These are phyloP conservation scores for Enteromius fasciolatus DNA, from an alignment of 2,797 vertebrate genomes.

Conservation along the genomic window DNA sequence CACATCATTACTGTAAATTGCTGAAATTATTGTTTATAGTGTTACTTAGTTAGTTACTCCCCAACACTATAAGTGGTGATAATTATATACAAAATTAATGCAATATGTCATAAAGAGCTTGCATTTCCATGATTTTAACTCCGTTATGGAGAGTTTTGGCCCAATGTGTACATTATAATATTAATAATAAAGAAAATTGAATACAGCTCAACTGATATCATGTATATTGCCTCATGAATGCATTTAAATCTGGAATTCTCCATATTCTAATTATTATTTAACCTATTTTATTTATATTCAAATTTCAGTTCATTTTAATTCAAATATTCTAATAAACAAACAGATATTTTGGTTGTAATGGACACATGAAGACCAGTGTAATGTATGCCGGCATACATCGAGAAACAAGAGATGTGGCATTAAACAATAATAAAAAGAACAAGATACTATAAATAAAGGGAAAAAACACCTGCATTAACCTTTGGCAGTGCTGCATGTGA, in stretches of 20 bases:
- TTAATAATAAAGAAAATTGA: background rate
- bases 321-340: background rate
- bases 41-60: background rate
- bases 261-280: background rate
- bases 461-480: background rate
- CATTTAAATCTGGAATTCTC: background rate
- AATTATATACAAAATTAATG: background rate
- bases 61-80: background rate
- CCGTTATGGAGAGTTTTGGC: background rate
- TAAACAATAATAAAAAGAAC: conserved; percentile 10
- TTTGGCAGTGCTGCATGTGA: conserved; percentile 15
- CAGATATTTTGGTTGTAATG: background rate
- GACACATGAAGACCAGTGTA: background rate
- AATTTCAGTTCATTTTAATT: background rate
- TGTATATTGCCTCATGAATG: background rate
- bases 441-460: conserved; percentile 7
- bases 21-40: background rate
- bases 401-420: conserved; percentile 16
- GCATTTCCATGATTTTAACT: background rate
- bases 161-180: background rate
- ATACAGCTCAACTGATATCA: background rate
- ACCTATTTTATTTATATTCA: background rate
- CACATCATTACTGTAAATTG: background rate
- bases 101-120: background rate
- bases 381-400: background rate